Percentiles rank a stretch among this genome's conserved stretches.
Conservation (phyloP, 2,113 vertebrate species). For the Paraplagusia blochii region DNA sequence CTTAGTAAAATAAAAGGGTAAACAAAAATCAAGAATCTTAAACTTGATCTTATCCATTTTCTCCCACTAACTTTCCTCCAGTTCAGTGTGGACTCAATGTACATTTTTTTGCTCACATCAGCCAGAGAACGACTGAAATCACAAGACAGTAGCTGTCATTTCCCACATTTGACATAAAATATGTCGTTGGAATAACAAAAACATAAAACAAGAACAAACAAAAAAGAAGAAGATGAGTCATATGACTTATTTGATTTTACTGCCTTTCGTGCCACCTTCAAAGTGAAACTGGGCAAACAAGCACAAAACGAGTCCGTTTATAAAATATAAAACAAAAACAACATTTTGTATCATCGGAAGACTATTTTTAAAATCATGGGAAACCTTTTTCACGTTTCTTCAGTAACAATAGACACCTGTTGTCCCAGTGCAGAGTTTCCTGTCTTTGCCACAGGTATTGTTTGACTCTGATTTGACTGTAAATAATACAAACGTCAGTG, state of each 20-base stretch:
- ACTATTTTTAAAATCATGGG: too few species aligned
- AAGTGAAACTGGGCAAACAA: too few species aligned
- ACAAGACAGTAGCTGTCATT: slow-evolving; percentile 31
- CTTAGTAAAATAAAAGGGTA: too few species aligned
- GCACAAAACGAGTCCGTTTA: too few species aligned
- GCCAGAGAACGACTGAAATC: slow-evolving; percentile 5
- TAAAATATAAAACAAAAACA: too few species aligned
- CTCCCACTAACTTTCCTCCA: neutral
- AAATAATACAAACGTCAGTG: slow-evolving; percentile 19
- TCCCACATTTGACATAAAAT: slow-evolving; percentile 1
- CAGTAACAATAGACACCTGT: slow-evolving; percentile 10
- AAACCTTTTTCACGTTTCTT: slow-evolving; percentile 2
- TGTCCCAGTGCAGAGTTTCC: slow-evolving; percentile 43
- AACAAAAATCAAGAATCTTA: too few species aligned
- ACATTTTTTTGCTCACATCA: too few species aligned
- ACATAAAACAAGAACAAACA: neutral
- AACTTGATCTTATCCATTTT: too few species aligned
- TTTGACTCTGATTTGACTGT: slow-evolving; percentile 20
- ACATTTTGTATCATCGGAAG: too few species aligned
- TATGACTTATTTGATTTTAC: slow-evolving; percentile 2
- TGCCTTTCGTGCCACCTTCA: too few species aligned
- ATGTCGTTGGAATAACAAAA: slow-evolving; percentile 8
- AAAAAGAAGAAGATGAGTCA: neutral
- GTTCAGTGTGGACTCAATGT: too few species aligned
- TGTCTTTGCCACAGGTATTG: slow-evolving; percentile 17